phyloP scores from a whole-genome alignment of 2,113 vertebrate species.

The Ivindomyrus marchei region DNA sequence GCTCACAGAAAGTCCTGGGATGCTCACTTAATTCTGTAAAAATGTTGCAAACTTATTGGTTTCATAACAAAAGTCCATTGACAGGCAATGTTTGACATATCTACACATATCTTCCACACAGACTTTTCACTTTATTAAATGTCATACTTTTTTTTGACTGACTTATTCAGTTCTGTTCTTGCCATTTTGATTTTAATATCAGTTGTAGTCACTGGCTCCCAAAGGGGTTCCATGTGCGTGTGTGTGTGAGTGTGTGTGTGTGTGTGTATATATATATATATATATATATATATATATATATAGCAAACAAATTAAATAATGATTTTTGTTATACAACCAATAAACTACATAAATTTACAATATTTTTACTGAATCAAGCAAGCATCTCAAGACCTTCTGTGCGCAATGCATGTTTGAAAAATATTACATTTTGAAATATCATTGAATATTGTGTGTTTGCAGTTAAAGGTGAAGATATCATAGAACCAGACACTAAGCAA shows the following conservation, averaged over 20 bases:
- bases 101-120: neutral
- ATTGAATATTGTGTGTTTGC: neutral
- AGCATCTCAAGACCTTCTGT: neutral
- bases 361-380: neutral
- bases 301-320: too few species aligned
- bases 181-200: neutral
- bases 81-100: neutral
- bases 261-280: too few species aligned
- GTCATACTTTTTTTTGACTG: neutral
- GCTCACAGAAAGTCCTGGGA: neutral
- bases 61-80: neutral
- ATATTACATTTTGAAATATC: neutral
- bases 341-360: neutral
- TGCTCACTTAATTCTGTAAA: neutral
- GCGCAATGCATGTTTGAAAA: neutral
- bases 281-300: too few species aligned
- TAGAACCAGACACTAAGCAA: neutral
- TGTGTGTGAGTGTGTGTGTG: too few species aligned
- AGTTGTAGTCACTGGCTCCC: neutral
- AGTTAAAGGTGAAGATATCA: neutral
- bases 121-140: neutral
- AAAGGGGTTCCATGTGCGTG: neutral
- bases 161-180: neutral
- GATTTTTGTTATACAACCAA: neutral
- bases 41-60: neutral